These are phyloP conservation scores for Notarius quadriscutis DNA, from an alignment of 2,113 vertebrate species.

Conservation along the genomic window DNA sequence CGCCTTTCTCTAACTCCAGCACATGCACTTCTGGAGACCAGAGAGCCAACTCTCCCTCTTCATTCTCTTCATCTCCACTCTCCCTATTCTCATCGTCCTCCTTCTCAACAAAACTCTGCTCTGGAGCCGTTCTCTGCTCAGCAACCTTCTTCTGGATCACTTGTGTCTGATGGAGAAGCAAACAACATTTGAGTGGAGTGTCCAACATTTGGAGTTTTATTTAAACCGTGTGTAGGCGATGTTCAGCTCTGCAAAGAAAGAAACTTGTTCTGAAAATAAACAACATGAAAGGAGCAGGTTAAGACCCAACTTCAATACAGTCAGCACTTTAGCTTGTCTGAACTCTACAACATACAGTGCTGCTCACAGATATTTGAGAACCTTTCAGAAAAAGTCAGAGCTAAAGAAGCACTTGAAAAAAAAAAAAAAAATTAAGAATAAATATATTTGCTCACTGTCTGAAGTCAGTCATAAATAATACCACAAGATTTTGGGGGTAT, in stretches of 20 bases:
- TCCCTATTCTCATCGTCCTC: slow-evolving; percentile 35
- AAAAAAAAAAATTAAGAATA: too few relatives aligned
- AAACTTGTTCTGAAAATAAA: slow-evolving; percentile 21
- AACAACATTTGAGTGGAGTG: slow-evolving; percentile 8
- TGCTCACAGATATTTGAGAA: background rate
- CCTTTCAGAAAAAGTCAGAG: background rate
- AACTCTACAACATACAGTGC: background rate
- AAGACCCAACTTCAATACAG: slow-evolving; percentile 3
- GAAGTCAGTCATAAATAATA: background rate
- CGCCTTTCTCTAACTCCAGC: slow-evolving; percentile 84
- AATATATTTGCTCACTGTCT: background rate
- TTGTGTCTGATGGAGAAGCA: slow-evolving; percentile 32
- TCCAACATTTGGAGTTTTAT: slow-evolving; percentile 6
- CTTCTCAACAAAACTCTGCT: slow-evolving; percentile 58
- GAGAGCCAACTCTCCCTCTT: slow-evolving; percentile 83
- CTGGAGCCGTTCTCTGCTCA: slow-evolving; percentile 34
- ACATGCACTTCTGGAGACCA: slow-evolving; percentile 87
- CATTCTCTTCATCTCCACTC: slow-evolving; percentile 67
- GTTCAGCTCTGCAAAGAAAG: background rate
- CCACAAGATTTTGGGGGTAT: background rate
- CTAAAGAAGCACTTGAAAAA: too few relatives aligned
- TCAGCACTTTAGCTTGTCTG: slow-evolving; percentile 3
- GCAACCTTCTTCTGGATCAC: slow-evolving; percentile 45
- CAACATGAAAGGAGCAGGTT: background rate
- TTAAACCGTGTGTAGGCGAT: background rate